phyloP scores from a whole-genome alignment of 2,113 vertebrate species.

The Dascyllus trimaculatus region DNA sequence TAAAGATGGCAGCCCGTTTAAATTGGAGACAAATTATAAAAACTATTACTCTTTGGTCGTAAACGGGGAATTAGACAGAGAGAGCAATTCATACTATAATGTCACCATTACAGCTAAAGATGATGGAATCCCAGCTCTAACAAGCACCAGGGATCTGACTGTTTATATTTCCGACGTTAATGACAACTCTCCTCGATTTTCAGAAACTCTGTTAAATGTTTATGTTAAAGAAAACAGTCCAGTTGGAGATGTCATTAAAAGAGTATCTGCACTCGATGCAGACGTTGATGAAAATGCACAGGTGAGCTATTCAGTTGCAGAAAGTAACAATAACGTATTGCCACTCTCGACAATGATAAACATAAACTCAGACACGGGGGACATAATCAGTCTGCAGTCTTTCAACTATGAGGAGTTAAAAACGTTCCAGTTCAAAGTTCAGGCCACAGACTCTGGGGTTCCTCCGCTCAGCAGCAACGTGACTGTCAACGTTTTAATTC shows the following conservation, averaged over 20 bases:
- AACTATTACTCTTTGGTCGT: conserved; percentile 89
- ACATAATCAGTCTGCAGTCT: no score
- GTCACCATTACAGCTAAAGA: conserved; percentile 85
- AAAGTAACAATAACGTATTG: conserved; percentile 66
- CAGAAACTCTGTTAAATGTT: conserved; percentile 48
- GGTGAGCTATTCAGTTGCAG: conserved; percentile 55
- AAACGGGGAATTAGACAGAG: conserved; percentile 81
- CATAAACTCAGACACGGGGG: no score
- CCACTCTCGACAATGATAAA: conserved; percentile 74
- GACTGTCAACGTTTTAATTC: no score
- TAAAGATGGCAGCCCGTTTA: conserved; percentile 83
- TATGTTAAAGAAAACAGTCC: conserved; percentile 75
- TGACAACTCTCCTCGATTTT: conserved; percentile 85
- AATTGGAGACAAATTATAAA: conserved; percentile 87
- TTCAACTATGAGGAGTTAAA: no score
- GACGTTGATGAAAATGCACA: conserved; percentile 76
- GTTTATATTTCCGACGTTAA: conserved; percentile 79
- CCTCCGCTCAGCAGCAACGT: no score
- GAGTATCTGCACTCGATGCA: conserved; percentile 39
- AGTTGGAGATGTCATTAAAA: conserved; percentile 45
- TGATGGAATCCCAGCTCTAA: conserved; percentile 79
- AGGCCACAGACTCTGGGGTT: no score
- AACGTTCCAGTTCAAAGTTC: no score
- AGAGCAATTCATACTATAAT: conserved; percentile 75
- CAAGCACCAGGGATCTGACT: conserved; percentile 48